Evolutionary conservation across 1,140 invertebrate genomes (phyloP).

Genomic region (Sinonovacula constricta): DNA sequence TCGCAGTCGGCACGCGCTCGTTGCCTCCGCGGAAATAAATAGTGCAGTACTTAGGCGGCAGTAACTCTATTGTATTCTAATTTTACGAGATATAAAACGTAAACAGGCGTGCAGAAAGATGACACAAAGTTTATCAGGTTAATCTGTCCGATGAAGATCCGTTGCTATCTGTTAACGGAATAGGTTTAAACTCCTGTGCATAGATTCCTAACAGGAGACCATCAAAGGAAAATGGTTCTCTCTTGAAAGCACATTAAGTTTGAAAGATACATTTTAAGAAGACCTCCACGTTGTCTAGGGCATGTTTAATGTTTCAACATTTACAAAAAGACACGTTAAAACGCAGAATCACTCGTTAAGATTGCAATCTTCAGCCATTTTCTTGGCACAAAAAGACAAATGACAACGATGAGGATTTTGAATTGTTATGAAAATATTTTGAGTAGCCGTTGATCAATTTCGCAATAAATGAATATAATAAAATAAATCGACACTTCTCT

Average conservation of each 20-base stretch:
- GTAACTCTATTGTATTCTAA: slow-evolving; percentile 28
- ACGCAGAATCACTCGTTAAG: too few species aligned
- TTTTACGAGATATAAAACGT: slow-evolving; percentile 34
- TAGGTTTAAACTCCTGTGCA: neutral
- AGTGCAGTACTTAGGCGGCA: slow-evolving; percentile 22
- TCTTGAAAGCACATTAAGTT: neutral
- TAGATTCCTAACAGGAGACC: neutral
- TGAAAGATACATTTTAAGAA: neutral
- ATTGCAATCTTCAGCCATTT: too few species aligned
- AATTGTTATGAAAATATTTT: too few species aligned
- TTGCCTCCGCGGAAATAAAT: slow-evolving; percentile 20
- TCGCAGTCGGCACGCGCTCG: slow-evolving; percentile 30
- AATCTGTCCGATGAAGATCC: neutral
- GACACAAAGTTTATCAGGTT: neutral
- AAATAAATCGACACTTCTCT: too few species aligned
- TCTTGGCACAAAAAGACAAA: too few species aligned
- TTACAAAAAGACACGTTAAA: too few species aligned
- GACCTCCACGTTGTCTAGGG: too few species aligned
- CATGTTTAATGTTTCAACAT: too few species aligned
- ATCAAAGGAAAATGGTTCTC: neutral
- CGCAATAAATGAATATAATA: too few species aligned
- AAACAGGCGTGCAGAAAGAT: slow-evolving; percentile 26
- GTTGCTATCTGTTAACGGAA: neutral
- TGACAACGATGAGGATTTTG: too few species aligned
- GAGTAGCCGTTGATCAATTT: too few species aligned